Evolutionary conservation across 1,140 invertebrate species (phyloP), one percentile per base, ranked within the genome.

Genomic region (Gryllus bimaculatus): DNA sequence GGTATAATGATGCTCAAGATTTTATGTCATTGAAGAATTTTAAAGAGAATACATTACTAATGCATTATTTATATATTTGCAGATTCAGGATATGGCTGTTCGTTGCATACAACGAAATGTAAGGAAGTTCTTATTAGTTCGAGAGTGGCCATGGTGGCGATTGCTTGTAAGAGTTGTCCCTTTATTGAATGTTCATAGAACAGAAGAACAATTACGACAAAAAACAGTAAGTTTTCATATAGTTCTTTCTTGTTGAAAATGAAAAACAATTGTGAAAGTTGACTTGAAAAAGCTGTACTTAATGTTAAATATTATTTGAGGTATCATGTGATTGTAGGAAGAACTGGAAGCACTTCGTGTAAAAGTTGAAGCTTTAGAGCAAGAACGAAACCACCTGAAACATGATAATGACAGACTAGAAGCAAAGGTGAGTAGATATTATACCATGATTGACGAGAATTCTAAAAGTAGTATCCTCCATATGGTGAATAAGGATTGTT

Each of bases 121-220:
- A 3, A 91, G 94, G 81, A 96, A 96, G 82, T 94, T 96, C 84
- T 90, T 98, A 84, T 90, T 92, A 49, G 94, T 98, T 0, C 89
- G 94, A 75, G 94, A 96, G 85, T 98, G 96, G 96, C 92, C 94
- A 8, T 98, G 96, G 96, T 98, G 96, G 96, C 89, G 95, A 78
- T 88, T 98, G 76, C 91, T 97, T 83, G 93, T 96, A 26, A 92
- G 95, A 82, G 93, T 98, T 48, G 93, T 94, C 73, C 96, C 96
- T 21, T 88, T 98, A 78, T 88, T 98, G 21, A 96, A 96, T 84
- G 96, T 98, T 8, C 94, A 97, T 85, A 90, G 96, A 78, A 97
- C 95, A 18, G 96, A 98, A 85, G 94, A 98, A 85, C 93, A 96
- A 83, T 89, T 98, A 8, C 90, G 90, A 83, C 87, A 88, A 79